Percentiles rank a stretch among this genome's conserved stretches.
These are phyloP conservation scores for Notothenia rossii DNA, from an alignment of 2,113 vertebrate genomes.

Conservation along the genomic window DNA sequence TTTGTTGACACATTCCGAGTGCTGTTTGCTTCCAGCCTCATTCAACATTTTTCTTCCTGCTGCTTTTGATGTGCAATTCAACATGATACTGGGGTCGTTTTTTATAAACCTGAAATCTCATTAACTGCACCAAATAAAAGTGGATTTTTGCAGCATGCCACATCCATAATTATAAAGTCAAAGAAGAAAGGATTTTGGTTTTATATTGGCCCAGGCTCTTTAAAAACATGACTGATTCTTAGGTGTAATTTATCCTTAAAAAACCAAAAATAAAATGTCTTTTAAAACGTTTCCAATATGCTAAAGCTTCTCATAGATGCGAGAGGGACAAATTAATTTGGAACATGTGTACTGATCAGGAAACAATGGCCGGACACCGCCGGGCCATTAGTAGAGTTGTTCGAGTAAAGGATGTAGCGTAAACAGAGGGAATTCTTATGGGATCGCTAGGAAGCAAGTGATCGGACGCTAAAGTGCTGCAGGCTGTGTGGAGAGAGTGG, in stretches of 20 bases:
- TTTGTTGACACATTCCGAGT: too few species aligned
- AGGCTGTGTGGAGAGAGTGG: slow-evolving; percentile 59
- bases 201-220: slow-evolving; percentile 18
- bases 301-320: not conserved
- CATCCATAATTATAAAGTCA: slow-evolving; percentile 2
- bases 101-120: slow-evolving; percentile 16
- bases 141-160: slow-evolving; percentile 7
- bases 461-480: slow-evolving; percentile 52
- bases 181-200: slow-evolving; percentile 20
- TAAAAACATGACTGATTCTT: not conserved
- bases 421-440: slow-evolving; percentile 30
- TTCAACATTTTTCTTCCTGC: slow-evolving; percentile 25
- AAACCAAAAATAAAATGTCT: slow-evolving; percentile 11
- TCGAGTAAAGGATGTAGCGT: slow-evolving; percentile 26
- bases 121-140: slow-evolving; percentile 41
- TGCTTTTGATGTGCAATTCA: slow-evolving; percentile 44
- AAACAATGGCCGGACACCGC: slow-evolving; percentile 22
- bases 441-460: slow-evolving; percentile 83
- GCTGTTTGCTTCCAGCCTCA: slow-evolving; percentile 13
- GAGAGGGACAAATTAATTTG: not conserved
- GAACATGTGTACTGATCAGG: slow-evolving; percentile 29
- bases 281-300: not conserved
- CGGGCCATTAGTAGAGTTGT: slow-evolving; percentile 39
- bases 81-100: not conserved
- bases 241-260: not conserved